phyloP scores from a whole-genome alignment of 1,140 invertebrate species.

The Meloidogyne floridensis region DNA sequence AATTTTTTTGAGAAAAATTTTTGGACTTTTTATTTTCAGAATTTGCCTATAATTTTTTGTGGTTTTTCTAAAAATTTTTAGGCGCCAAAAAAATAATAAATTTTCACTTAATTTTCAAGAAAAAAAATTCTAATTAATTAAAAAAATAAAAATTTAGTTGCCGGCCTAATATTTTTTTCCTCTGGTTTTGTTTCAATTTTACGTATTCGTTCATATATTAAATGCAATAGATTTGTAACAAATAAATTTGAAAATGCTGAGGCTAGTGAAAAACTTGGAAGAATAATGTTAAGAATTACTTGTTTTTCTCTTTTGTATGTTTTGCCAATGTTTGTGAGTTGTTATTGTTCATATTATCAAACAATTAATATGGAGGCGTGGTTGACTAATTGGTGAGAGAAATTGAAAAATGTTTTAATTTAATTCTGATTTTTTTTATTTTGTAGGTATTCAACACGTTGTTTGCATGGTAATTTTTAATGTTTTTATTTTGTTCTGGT shows the following conservation, averaged over 20 bases:
- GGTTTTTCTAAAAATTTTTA: no score
- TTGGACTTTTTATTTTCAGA: no score
- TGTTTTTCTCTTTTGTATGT: constrained; percentile 92
- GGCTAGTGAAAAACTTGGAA: constrained; percentile 88
- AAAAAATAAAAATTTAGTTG: constrained; percentile 32
- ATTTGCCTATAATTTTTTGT: no score
- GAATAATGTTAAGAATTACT: constrained; percentile 93
- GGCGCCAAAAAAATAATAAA: background rate
- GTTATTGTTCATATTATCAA: constrained; percentile 77
- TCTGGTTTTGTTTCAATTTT: constrained; percentile 68
- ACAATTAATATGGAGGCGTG: constrained; percentile 59
- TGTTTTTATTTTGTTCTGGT: background rate
- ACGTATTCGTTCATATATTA: constrained; percentile 61
- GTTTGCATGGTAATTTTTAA: constrained; percentile 35
- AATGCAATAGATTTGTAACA: constrained; percentile 42
- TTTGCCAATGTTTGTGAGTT: constrained; percentile 86
- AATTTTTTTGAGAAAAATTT: background rate
- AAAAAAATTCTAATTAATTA: background rate
- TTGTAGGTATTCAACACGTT: constrained; percentile 51
- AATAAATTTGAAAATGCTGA: constrained; percentile 46
- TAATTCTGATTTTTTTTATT: background rate
- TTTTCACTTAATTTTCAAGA: background rate
- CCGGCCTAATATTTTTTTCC: constrained; percentile 67
- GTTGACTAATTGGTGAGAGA: constrained; percentile 47
- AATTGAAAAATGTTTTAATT: background rate